Base-by-base conservation (phyloP, 2,113 vertebrate species). In the Hippoglossus stenolepis region DNA sequence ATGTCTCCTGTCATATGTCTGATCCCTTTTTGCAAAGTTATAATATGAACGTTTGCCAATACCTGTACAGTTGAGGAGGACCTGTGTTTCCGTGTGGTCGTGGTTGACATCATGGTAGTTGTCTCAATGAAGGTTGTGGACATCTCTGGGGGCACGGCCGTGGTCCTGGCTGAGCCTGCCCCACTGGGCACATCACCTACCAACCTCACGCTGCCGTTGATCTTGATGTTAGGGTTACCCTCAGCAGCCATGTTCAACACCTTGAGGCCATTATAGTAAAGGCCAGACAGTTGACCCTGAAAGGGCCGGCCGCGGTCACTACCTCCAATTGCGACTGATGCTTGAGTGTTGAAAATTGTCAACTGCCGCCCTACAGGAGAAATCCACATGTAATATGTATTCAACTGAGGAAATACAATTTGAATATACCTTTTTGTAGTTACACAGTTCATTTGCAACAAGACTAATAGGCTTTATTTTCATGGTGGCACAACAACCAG, bases 281-380 rank as follows among this genome's bases (percentile, higher is more conserved):
- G 96, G 69, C 98, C 98, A 43, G 98, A 98, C 58, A 99, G 96
- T 73, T 99, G 98, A 63, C 98, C 98, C 95, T 99, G 98, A 92
- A 97, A 99, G 43, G 97, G 97, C 77, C 98, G 95, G 57, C 95
- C 93, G 81, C 94, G 96, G 90, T 99, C 97, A 63, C 95, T 96
- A 80, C 98, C 98, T 28, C 98, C 98, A 20, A 99, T 96, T 68
- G 95, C 94, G 86, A 99, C 97, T 88, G 96, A 96, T 65, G 98
- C 98, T 94, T 99, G 98, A 87, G 97, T 99, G 96, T 99, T 99
- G 96, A 99, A 99, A 95, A 99, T 99, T 65, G 98, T 99, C 93
- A 99, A 91, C 95, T 98, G 97, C 69, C 98, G 98, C 89, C 98
- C 98, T 96, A 54, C 43, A 77, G 69, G 74, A 87, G 56, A 90